Evolutionary conservation across 2,113 vertebrate genomes (phyloP), one percentile per base, ranked within the genome.

Genomic region (Myotis yumanensis): DNA sequence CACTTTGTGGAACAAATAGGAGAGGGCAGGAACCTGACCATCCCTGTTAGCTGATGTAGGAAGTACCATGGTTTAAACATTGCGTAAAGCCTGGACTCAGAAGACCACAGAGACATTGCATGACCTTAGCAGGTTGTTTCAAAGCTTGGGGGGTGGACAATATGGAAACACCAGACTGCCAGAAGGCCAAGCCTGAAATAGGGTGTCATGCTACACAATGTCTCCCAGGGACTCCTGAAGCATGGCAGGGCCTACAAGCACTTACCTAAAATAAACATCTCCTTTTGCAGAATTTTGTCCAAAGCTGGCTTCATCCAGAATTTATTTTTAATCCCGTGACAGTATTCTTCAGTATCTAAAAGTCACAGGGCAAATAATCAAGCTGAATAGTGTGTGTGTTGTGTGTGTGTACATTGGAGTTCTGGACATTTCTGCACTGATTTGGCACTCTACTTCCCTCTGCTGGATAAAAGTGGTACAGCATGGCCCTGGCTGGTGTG

Each of bases 101-200:
- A 90, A 90, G 72, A 71, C 62, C 54, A 54, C 12, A 28, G 84
- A 90, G 51, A 64, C 4, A 2, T 54, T 84, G 22, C 28, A 52
- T 93, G 43, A 69, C 85, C 82, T 73, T 51, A 84, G 64, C 85
- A 75, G 66, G 76, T 82, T 77, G 32, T 86, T 94, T 79, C 54
- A 40, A 62, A 93, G 32, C 37, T 79, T 77, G 25, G 11, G 37
- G 52, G 66, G 52, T 88, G 86, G 40, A 52, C 57, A 90, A 77
- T 75, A 68, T 40, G 48, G 64, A 89, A 88, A 62, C 51, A n/a
- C 43, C 35, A 62, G 79, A 48, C 32, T 86, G 40, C 37, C 52
- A 40, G 90, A 54, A 62, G 28, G 46, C n/a, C 37, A 23, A 57
- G 28, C 15, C 57, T 54, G 17, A 92, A 83, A 86, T 22, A 81